Base-by-base conservation (phyloP, 1,140 invertebrate genomes). In the Delia radicum region DNA sequence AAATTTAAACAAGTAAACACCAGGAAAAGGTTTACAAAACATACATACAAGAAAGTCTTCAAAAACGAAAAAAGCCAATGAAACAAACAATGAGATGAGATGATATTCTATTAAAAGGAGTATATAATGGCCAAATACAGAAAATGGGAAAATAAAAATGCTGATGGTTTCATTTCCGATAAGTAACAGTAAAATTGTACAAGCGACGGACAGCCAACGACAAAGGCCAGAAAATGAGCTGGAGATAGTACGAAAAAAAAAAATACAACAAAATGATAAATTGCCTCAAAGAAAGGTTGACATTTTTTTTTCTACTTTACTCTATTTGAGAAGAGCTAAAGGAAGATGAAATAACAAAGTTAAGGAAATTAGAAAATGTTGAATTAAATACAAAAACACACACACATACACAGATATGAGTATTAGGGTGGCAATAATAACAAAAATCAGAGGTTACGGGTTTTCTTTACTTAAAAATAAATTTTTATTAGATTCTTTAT, bases 151-250 rank as follows among this genome's bases (percentile, higher is more conserved):
- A 69, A 69, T 69, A 69, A 33, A 69, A 69, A 69, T 69, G 65
- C 65, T 69, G 65, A 69, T 69, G 65, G 65, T 69, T 69, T 69
- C 65, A 69, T 69, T 69, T 69, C 65, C 65, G 65, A 69, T 69
- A 69, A 69, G 29, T 31, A 33, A 69, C 28, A 31, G 12, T 69
- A 69, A 69, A 69, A 69, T 69, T 28, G 65, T 29, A 69, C 65
- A 31, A 33, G 48, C 65, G 65, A 69, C 37, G 65, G 65, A 15
- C 65, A 69, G 15, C 65, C 74, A 61, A 72, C 18, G 28, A 29
- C 63, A 69, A 55, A 55, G 48, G 48, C 15, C 48, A 55, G 48
- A 13, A 37, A 71, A 18, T 31, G 33, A n/a, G n/a, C n/a, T n/a
- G n/a, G n/a, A n/a, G n/a, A n/a, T n/a, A n/a, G n/a, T n/a, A n/a